Base-by-base conservation (phyloP, 92 coral and sea anemone genomes). In the Montipora capitata region DNA sequence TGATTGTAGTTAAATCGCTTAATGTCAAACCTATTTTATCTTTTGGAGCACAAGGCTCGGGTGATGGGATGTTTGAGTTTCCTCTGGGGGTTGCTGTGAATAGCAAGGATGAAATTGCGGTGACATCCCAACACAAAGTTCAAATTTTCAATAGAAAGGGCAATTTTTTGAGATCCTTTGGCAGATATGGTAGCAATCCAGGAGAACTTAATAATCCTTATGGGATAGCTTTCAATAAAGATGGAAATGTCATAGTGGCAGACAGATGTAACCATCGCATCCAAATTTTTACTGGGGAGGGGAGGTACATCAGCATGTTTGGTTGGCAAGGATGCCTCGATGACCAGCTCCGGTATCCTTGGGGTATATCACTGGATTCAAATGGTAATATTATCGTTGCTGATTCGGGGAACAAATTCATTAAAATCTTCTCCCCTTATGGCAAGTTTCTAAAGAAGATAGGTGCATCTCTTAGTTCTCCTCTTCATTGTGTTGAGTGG, bases 331-430 rank as follows among this genome's bases (percentile, higher is more conserved):
- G 44, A 68, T 40, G 48, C 74, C 74, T 68, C 11, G 74, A 68
- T 68, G 39, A 18, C 40, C 44, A 68, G 74, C 48, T 68, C 51
- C 0, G 3, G 40, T 0, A 40, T 4, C 74, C 74, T 68, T 68
- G 10, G 9, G 74, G 74, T 68, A 2, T 68, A 68, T 68, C 74
- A 3, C 40, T 68, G 15, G 74, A 68, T 38, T 10, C 48, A 8
- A 38, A 40, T 68, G 74, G 74, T 9, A 68, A 68, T 38, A 2
- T 68, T 39, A 68, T 68, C 40, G 74, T 68, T 68, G 74, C 74
- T 40, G 74, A 68, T 11, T 35, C 10, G 15, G 74, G 74, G 40
- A 11, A 68, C 74, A 68, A 68, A 3, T 43, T 39, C n/a, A 68
- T 68, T 2, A 68, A 68, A 51, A 68, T 68, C 74, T 68, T 68